These are phyloP conservation scores for Paradisaea rubra DNA, from an alignment of 2,113 vertebrate genomes.

Conservation along the genomic window DNA sequence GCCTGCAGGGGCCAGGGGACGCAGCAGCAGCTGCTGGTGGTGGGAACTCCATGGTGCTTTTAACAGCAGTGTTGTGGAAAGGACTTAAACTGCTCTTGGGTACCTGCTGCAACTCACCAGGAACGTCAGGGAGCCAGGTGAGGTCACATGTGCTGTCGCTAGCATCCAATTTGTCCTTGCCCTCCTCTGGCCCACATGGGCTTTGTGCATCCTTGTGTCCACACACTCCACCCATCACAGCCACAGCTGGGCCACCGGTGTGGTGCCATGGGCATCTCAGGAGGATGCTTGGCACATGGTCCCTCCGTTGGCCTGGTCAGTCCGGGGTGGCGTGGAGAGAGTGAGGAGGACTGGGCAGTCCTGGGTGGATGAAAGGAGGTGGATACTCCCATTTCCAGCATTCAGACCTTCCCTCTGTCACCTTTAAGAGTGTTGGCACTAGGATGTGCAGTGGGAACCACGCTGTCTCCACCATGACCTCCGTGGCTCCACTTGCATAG, in stretches of 20 bases:
- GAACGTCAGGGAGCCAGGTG: rapidly evolving
- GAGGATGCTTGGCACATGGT: rapidly evolving
- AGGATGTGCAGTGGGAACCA: not conserved
- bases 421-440: not conserved
- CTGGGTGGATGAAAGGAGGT: rapidly evolving
- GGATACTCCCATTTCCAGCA: not conserved
- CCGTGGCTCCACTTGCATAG: not conserved
- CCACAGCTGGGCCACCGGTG: rapidly evolving
- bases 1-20: not conserved
- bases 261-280: rapidly evolving
- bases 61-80: not conserved
- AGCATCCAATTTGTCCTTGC: not conserved
- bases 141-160: not conserved
- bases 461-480: rapidly evolving
- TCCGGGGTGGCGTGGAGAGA: rapidly evolving
- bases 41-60: not conserved
- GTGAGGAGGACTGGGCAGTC: not conserved
- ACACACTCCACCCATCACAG: not conserved
- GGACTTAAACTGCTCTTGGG: not conserved
- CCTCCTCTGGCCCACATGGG: rapidly evolving
- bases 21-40: not conserved
- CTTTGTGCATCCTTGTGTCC: not conserved
- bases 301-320: rapidly evolving
- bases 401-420: not conserved
- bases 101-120: not conserved